A percentile compares a stretch with the other conserved stretches of the same genome.
Conservation (phyloP, 1,140 invertebrate species). For the Atopsyche davidsoni region DNA sequence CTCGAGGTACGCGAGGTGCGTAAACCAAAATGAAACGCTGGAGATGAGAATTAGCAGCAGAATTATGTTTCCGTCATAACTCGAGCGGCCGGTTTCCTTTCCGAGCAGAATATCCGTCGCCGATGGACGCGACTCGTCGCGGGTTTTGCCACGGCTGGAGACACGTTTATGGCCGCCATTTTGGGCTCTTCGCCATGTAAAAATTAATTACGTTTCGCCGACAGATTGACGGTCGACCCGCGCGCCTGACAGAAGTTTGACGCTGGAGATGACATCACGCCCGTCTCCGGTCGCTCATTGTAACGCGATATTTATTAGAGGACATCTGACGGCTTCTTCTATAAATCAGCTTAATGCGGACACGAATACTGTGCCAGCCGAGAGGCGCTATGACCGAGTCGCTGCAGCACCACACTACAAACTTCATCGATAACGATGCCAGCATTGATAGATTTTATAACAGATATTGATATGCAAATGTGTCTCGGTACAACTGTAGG, state of each 20-base stretch:
- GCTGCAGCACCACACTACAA: too few relatives aligned
- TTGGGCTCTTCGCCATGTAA: conserved; percentile 19
- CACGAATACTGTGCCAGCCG: conserved; percentile 25
- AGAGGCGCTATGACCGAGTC: too few relatives aligned
- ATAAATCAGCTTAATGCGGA: conserved; percentile 28
- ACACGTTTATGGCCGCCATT: conserved; percentile 22
- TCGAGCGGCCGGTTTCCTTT: conserved; percentile 18
- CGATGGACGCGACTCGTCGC: conserved; percentile 20
- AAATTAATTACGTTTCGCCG: conserved; percentile 19
- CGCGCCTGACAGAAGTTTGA: conserved; percentile 18
- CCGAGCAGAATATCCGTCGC: neutral
- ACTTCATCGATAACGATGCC: too few relatives aligned
- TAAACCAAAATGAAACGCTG: neutral
- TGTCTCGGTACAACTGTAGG: too few relatives aligned
- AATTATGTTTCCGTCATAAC: conserved; percentile 25
- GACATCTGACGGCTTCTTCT: conserved; percentile 19
- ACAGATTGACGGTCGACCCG: conserved; percentile 6
- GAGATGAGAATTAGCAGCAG: conserved; percentile 11
- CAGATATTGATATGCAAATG: too few relatives aligned
- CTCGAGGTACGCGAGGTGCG: neutral
- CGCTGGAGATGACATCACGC: conserved; percentile 24
- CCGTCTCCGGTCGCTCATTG: conserved; percentile 16
- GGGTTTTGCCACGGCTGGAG: conserved; percentile 9
- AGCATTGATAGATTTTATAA: too few relatives aligned
- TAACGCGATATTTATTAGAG: conserved; percentile 28